Evolutionary conservation across 2,888 invertebrate species (phyloP), one percentile per base, ranked within the genome.

Genomic region (Ormia ochracea): DNA sequence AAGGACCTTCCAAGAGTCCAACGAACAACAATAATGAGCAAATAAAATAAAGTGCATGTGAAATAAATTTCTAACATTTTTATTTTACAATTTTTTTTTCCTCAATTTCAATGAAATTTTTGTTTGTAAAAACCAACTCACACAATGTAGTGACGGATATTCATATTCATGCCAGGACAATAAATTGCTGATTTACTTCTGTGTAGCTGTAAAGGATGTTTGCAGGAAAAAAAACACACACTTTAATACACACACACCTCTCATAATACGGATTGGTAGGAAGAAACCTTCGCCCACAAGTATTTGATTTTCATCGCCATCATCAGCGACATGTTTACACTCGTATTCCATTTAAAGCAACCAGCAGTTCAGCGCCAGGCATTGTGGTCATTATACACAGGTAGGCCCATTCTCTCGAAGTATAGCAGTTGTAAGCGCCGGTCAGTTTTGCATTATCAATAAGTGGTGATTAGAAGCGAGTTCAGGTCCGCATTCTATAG

Each of bases 231-330:
- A 4, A 26, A 23, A 48, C 17, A 50, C n/a, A n/a, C n/a, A n/a
- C n/a, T n/a, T n/a, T n/a, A n/a, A n/a, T n/a, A n/a, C n/a, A 66
- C 41, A 45, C 33, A 70, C 54, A 68, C 72, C 72, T 72, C 76
- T 80, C 76, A 80, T 76, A 50, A 28, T 23, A 36, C 3, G 14
- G 4, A 14, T 14, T 4, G 31, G 45, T 31, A 23, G 41, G 54
- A 28, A 58, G 45, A 68, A 68, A 76, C 80, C 80, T 80, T 80
- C 80, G 76, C 72, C 68, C 80, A 76, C 56, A 80, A 80, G 80
- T 76, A 63, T 68, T 80, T 76, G 70, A 73, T 68, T 73, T 80
- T 76, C 41, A 59, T 45, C n/a, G n/a, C n/a, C n/a, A n/a, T n/a
- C n/a, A n/a, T n/a, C n/a, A n/a, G n/a, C n/a, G n/a, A n/a, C n/a